These are phyloP conservation scores for Grammomys surdaster DNA, from an alignment of 2,113 vertebrate genomes.

Conservation along the genomic window DNA sequence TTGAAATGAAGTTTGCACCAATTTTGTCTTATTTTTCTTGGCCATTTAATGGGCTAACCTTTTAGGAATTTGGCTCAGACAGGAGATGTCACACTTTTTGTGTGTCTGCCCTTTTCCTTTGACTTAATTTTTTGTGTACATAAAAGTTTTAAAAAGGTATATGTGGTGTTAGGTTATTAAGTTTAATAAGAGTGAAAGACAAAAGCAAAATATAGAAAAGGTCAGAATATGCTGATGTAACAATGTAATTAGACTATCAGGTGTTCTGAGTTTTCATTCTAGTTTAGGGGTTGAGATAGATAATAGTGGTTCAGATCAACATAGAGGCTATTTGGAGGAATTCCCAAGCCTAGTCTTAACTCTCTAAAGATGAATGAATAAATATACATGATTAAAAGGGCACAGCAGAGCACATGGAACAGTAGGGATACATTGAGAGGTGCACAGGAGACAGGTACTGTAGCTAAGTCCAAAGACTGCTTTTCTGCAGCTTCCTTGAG, in stretches of 20 bases:
- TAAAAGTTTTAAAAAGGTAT: slow-evolving; percentile 66
- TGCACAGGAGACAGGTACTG: not conserved
- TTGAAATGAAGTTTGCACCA: slow-evolving; percentile 82
- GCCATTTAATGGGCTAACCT: slow-evolving; percentile 75
- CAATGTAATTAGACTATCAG: slow-evolving; percentile 72
- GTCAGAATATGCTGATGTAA: slow-evolving; percentile 70
- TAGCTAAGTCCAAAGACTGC: not conserved
- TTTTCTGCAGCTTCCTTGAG: not conserved
- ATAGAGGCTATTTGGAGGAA: not conserved
- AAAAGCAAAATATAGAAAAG: slow-evolving; percentile 76
- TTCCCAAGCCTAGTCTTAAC: not conserved
- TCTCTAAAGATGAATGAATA: not conserved
- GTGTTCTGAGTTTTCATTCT: slow-evolving; percentile 66
- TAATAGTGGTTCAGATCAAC: not conserved
- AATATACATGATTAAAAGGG: not conserved
- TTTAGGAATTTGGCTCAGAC: slow-evolving; percentile 84
- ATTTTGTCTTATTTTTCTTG: slow-evolving; percentile 86
- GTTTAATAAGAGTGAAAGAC: slow-evolving; percentile 79
- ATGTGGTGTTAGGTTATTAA: slow-evolving; percentile 73
- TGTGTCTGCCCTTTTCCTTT: slow-evolving; percentile 73
- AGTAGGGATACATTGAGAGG: not conserved
- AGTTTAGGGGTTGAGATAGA: slow-evolving; percentile 21
- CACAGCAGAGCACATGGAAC: not conserved
- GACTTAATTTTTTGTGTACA: slow-evolving; percentile 1
- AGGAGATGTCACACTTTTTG: slow-evolving; percentile 84